Percentiles rank a stretch among this genome's conserved stretches.
Evolutionary conservation across 2,888 invertebrate genomes (phyloP).

Genomic region (Chymomyza caudatula): DNA sequence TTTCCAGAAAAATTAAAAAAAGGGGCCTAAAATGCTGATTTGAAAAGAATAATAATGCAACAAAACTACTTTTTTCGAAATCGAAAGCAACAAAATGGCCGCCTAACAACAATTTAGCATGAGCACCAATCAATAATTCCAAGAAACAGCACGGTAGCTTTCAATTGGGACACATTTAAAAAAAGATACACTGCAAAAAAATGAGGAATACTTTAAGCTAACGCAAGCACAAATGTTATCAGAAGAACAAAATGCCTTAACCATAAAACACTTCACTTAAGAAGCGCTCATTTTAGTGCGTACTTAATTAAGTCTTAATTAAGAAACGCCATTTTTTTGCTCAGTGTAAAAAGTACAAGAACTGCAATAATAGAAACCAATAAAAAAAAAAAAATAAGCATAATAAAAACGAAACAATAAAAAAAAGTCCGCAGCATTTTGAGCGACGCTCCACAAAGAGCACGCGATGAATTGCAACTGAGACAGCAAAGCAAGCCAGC

Average conservation of each 20-base stretch:
- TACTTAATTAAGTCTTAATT: too few relatives aligned
- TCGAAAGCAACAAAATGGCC: background rate
- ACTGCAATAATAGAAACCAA: background rate
- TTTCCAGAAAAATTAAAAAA: too few relatives aligned
- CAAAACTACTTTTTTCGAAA: too few relatives aligned
- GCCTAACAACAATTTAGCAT: background rate
- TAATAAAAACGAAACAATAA: background rate
- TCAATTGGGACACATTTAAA: constrained; percentile 40
- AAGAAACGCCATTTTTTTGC: too few relatives aligned
- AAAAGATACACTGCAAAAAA: constrained; percentile 16
- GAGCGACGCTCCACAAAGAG: constrained; percentile 14
- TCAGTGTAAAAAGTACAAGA: constrained; percentile 15
- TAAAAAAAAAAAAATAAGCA: background rate
- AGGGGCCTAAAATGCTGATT: too few relatives aligned
- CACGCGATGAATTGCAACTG: constrained; percentile 41
- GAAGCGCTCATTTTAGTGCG: too few relatives aligned
- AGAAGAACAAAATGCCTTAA: too few relatives aligned
- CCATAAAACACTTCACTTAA: too few relatives aligned
- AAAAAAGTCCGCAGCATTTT: constrained; percentile 29
- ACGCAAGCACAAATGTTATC: constrained; percentile 19
- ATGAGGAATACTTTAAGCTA: background rate
- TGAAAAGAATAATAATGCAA: background rate
- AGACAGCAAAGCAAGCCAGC: background rate
- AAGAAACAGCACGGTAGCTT: constrained; percentile 21
- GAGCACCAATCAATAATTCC: constrained; percentile 20